Conservation (phyloP, 2,113 vertebrate species). For the Taurulus bubalis region DNA sequence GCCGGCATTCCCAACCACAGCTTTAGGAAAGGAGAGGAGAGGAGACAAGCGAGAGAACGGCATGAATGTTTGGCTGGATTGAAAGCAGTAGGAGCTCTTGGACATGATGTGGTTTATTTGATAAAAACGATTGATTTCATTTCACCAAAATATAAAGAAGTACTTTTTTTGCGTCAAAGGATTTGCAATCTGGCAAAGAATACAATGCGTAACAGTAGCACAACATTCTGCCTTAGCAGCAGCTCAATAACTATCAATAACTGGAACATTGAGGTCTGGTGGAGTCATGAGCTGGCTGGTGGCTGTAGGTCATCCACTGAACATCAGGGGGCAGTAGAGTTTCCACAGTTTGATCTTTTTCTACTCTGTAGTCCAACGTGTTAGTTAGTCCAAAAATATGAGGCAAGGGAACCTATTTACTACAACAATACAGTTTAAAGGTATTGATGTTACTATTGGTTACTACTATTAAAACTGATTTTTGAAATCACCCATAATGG, state of each 20-base stretch:
- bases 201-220: background rate
- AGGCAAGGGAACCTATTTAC: background rate
- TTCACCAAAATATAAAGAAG: too few relatives aligned
- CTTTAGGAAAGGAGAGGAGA: conserved; percentile 70
- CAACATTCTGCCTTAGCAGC: background rate
- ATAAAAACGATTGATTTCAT: background rate
- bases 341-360: background rate
- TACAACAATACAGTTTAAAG: conserved; percentile 16
- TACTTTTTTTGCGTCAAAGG: background rate
- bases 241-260: conserved; percentile 5
- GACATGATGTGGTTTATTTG: background rate
- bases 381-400: conserved; percentile 8
- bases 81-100: background rate
- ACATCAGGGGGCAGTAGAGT: conserved; percentile 58
- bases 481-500: background rate
- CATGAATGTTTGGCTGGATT: background rate
- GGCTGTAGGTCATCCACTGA: conserved; percentile 1
- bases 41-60: background rate
- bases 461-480: background rate
- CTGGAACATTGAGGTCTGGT: conserved; percentile 9
- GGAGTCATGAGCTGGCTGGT: background rate
- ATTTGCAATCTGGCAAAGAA: background rate
- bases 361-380: background rate
- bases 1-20: conserved; percentile 99
- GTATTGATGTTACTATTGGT: conserved; percentile 1